Conservation (phyloP, 2,888 invertebrate genomes). For the Cartodere bifasciata region DNA sequence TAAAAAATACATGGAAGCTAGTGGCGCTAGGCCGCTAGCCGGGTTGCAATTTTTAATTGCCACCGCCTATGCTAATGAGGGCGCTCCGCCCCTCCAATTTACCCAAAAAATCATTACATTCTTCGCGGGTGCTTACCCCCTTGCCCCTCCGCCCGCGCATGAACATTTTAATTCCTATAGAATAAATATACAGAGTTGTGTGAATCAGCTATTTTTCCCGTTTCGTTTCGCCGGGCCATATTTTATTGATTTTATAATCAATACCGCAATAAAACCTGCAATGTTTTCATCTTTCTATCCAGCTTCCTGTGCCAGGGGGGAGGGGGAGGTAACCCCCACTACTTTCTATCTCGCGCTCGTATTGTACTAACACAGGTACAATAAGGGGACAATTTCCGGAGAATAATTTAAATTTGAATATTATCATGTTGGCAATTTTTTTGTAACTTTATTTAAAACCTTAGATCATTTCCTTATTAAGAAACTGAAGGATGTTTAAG, state of each 20-base stretch:
- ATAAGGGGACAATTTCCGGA: too few species aligned
- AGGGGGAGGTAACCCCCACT: too few species aligned
- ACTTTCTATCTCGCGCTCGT: too few species aligned
- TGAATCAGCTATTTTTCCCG: conserved; percentile 36
- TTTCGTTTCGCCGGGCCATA: conserved; percentile 34
- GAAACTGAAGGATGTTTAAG: too few species aligned
- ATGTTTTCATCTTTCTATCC: conserved; percentile 39
- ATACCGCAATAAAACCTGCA: conserved; percentile 42
- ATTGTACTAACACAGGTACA: too few species aligned
- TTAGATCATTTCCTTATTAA: too few species aligned
- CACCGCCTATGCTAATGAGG: conserved; percentile 32
- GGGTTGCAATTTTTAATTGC: conserved; percentile 29
- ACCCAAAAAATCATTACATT: conserved; percentile 80
- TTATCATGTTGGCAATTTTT: too few species aligned
- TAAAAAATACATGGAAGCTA: too few species aligned
- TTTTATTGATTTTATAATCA: conserved; percentile 42
- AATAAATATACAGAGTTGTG: conserved; percentile 31
- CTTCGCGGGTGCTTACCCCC: conserved; percentile 48
- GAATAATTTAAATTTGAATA: too few species aligned
- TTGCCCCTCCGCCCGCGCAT: conserved; percentile 25
- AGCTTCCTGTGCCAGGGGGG: too few species aligned
- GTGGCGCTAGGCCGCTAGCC: too few species aligned
- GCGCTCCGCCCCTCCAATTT: conserved; percentile 41
- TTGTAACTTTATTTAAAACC: too few species aligned
- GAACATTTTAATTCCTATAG: conserved; percentile 37